Evolutionary conservation across 2,888 invertebrate genomes (phyloP).

Genomic region (Priapulus caudatus): DNA sequence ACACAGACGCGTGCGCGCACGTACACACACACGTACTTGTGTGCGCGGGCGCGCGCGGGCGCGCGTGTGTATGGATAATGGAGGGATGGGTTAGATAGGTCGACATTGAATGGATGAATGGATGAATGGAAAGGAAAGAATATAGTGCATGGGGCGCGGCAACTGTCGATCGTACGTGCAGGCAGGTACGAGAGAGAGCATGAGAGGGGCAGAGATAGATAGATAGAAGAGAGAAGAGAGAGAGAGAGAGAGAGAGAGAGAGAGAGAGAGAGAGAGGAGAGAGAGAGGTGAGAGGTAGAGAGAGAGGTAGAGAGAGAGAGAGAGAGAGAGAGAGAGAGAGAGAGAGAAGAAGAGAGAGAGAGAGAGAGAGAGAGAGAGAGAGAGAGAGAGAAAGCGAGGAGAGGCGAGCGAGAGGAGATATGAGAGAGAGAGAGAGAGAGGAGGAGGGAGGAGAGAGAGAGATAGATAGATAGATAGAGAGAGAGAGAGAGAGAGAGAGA

Average conservation of each 20-base stretch:
- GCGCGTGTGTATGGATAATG: too few relatives aligned
- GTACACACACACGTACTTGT: too few relatives aligned
- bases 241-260: neutral
- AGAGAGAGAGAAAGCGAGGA: neutral
- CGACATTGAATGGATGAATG: too few relatives aligned
- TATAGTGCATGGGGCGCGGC: too few relatives aligned
- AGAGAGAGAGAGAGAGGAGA: constrained; percentile 7
- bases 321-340: neutral
- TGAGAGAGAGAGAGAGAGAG: constrained; percentile 1
- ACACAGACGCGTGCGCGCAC: neutral
- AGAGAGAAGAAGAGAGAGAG: neutral
- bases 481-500: too few relatives aligned
- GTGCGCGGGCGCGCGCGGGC: too few relatives aligned
- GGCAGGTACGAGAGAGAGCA: neutral
- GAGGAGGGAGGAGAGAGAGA: neutral
- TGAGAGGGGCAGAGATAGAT: neutral
- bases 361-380: neutral
- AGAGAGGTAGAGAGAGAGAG: neutral
- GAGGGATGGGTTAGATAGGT: too few relatives aligned
- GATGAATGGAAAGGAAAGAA: too few relatives aligned
- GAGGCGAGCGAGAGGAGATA: neutral
- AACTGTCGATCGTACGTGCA: too few relatives aligned
- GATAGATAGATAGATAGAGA: neutral
- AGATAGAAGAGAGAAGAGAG: neutral
- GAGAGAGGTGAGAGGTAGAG: constrained; percentile 8